Base-by-base conservation (phyloP, 2,113 vertebrate genomes). In the Conger conger region DNA sequence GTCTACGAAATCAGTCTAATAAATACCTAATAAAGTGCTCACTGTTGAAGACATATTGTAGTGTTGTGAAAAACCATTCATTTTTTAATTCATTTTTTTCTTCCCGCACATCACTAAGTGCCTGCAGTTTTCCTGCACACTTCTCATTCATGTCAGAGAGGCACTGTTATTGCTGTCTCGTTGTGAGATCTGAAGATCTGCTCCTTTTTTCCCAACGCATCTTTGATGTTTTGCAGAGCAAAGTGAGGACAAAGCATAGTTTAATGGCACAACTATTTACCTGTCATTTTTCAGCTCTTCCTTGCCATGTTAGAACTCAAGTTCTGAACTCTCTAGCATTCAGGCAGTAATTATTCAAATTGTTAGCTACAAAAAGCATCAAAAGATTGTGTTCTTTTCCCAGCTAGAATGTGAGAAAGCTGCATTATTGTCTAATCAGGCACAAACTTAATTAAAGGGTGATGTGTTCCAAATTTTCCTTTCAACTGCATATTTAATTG, bases 391-490 rank as follows among this genome's bases (percentile, higher is more conserved):
- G n/a, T 73, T 73, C 68, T 18, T 68, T 9, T 73, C 33, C 68
- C 68, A 73, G 68, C 68, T 73, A 2, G n/a, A 73, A 27, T 73
- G n/a, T 73, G 27, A 30, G 68, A 9, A 33, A 73, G 68, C 68
- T 33, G 68, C n/a, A 73, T 33, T 73, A 73, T 73, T 73, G 68
- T 73, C 68, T 73, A 73, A 73, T 73, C 68, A 73, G 68, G n/a
- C 68, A 73, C 68, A 73, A 73, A 73, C n/a, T 73, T 73, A 73
- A 73, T 73, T 73, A 73, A 73, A 73, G 68, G 68, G 68, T 73
- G n/a, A 73, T 13, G 68, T 33, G 27, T 73, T 73, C 68, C 27
- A 23, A 23, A 73, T 73, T 73, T 73, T 73, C 68, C 4, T 73
- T 73, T 73, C 27, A 73, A 13, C n/a, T 33, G 68, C 68, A 73